Base-by-base conservation (phyloP, 2,888 invertebrate genomes). In the Nymphalis c-album region DNA sequence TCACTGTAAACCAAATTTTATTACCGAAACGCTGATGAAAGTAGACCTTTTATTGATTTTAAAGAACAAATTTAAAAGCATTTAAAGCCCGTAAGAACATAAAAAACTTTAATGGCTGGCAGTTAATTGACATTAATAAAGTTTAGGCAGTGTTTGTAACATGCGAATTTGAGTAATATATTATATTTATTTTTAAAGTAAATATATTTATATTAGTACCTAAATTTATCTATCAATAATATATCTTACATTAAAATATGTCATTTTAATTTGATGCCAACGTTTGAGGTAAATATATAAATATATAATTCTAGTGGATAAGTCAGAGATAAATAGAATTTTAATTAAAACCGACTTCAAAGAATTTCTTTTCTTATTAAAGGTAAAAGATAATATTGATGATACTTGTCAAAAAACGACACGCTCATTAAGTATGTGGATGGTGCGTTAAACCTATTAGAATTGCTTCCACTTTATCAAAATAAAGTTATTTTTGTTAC, bases 21-120 rank as follows among this genome's bases (percentile, higher is more conserved):
- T 91, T 88, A 87, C 90, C 80, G 79, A 78, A 78, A 81, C 82
- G 84, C 80, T 88, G 87, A 88, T 88, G 87, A 87, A 88, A 88
- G 84, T 87, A 89, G 87, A 83, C 81, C 81, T 88, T 89, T 90
- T 89, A 91, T 90, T 90, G 89, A 89, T 88, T 90, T 89, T 88
- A 87, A 88, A 85, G 83, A 81, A 82, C 80, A 83, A 84, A 83
- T 88, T 88, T 85, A 77, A 84, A 85, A 87, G 87, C 86, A 87
- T 90, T 91, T 87, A 86, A 86, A 84, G 85, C 67, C 83, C 83
- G 84, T 83, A 81, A 84, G 82, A 77, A 76, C 81, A 83, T 89
- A 86, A 89, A 76, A 87, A 88, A 86, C 79, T 86, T 86, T 86
- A 84, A 85, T 81, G 82, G 80, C 77, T 79, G 76, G 80, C 81